A percentile compares a stretch with the other conserved stretches of the same genome.
Conservation (phyloP, 2,888 invertebrate species). For the Polydesmus complanatus region DNA sequence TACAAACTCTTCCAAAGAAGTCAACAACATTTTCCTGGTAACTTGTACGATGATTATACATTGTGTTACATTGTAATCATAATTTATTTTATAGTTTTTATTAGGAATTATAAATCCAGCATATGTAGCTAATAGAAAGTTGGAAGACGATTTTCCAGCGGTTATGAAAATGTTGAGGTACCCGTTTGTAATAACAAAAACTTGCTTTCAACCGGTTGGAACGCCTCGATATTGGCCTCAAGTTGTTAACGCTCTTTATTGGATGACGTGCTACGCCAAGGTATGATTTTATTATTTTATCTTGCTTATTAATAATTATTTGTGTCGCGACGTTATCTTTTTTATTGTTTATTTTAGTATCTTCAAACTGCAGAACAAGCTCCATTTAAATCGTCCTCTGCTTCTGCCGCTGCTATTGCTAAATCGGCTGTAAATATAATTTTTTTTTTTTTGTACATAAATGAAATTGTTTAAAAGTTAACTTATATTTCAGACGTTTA, state of each 20-base stretch:
- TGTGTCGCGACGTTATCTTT: too few relatives aligned
- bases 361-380: background rate
- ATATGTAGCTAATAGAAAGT: too few relatives aligned
- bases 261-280: background rate
- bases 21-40: too few relatives aligned
- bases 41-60: too few relatives aligned
- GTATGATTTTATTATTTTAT: background rate
- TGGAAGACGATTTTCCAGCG: too few relatives aligned
- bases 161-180: too few relatives aligned
- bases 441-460: background rate
- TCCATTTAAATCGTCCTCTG: background rate
- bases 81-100: too few relatives aligned
- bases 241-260: background rate
- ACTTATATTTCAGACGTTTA: background rate
- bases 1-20: too few relatives aligned
- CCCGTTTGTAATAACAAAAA: too few relatives aligned
- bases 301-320: background rate
- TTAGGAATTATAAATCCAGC: too few relatives aligned
- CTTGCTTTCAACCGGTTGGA: too few relatives aligned
- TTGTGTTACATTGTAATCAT: too few relatives aligned
- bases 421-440: background rate
- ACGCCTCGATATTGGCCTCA: conserved; percentile 6
- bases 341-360: background rate
- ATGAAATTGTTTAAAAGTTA: background rate
- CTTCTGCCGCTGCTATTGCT: background rate